A percentile compares a stretch with the other conserved stretches of the same genome.
Conservation (phyloP, 2,113 vertebrate genomes). For the Eleginops maclovinus region DNA sequence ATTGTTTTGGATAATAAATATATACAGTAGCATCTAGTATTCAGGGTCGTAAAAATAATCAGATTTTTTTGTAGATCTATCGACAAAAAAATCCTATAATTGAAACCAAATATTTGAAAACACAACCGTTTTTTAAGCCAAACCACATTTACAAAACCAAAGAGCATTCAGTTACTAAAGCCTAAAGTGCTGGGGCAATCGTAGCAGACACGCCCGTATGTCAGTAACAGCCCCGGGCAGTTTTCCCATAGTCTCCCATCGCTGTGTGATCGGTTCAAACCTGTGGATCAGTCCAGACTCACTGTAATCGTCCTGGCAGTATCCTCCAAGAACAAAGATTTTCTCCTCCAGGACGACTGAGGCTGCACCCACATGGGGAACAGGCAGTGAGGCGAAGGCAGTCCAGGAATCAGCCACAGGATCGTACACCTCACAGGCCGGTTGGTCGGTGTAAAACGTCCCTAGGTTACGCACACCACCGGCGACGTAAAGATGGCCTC, state of each 20-base stretch:
- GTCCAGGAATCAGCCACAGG: slow-evolving; percentile 72
- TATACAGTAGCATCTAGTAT: not conserved
- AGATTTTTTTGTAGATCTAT: no score
- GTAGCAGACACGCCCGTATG: slow-evolving; percentile 76
- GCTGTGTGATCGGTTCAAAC: slow-evolving; percentile 66
- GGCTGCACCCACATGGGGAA: slow-evolving; percentile 80
- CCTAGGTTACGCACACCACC: slow-evolving; percentile 80
- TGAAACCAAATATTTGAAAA: not conserved
- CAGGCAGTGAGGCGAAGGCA: slow-evolving; percentile 55
- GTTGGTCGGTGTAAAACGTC: slow-evolving; percentile 80
- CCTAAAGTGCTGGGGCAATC: slow-evolving; percentile 67
- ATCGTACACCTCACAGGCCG: slow-evolving; percentile 79
- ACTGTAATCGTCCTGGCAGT: slow-evolving; percentile 81
- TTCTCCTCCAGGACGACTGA: slow-evolving; percentile 80
- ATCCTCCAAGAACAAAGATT: slow-evolving; percentile 83
- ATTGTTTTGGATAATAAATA: not conserved
- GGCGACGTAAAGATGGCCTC: slow-evolving; percentile 69
- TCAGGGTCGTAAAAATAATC: not conserved
- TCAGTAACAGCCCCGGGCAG: slow-evolving; percentile 80
- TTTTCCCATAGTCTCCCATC: slow-evolving; percentile 81
- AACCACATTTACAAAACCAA: not conserved
- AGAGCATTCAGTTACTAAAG: slow-evolving; percentile 32
- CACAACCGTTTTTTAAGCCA: not conserved
- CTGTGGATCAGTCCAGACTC: slow-evolving; percentile 81
- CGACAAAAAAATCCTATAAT: no score